Base-by-base conservation (phyloP, 1,140 invertebrate genomes). In the Drosophila pallidifrons region DNA sequence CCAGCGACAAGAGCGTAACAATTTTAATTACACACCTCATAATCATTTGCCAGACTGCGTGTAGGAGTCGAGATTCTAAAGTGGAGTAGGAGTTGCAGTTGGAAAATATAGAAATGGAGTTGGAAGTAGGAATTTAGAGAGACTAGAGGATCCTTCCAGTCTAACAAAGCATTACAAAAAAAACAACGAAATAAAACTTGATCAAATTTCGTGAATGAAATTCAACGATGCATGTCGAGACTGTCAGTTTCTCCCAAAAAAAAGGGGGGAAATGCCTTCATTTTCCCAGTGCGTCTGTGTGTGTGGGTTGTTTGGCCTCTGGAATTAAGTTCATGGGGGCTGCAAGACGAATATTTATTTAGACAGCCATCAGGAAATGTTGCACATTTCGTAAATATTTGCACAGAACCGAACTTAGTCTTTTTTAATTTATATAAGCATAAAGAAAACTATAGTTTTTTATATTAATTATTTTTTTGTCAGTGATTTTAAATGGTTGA, bases 1-100 rank as follows among this genome's bases (percentile, higher is more conserved):
- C 69, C 77, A 47, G 76, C 73, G 83, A 88, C 78, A 91, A 82
- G 74, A 79, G 81, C 88, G 89, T 91, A 86, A 89, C 89, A 85
- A 86, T 91, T 78, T 82, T 91, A 91, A 91, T 91, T 91, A 91
- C 81, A 91, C 89, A 91, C 88, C 88, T 91, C 88, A 91, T 91
- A 80, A 90, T 91, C 88, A 91, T 82, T 74, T 82, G 78, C 55
- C 28, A 15, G n/a, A 65, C 64, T 54, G 13, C 16, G 41, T 43
- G 66, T 70, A 45, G 60, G n/a, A 57, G 51, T 63, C 3, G 32
- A 38, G 20, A 63, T 28, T 52, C 4, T 20, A 38, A 38, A 58
- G n/a, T 1, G 25, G 41, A 64, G 59, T 51, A 71, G 67, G 45
- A 61, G 46, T 59, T 41, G 45, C 11, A 16, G 20, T 57, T 6